phyloP scores from a whole-genome alignment of 2,797 vertebrate genomes.

The Todus mexicanus region DNA sequence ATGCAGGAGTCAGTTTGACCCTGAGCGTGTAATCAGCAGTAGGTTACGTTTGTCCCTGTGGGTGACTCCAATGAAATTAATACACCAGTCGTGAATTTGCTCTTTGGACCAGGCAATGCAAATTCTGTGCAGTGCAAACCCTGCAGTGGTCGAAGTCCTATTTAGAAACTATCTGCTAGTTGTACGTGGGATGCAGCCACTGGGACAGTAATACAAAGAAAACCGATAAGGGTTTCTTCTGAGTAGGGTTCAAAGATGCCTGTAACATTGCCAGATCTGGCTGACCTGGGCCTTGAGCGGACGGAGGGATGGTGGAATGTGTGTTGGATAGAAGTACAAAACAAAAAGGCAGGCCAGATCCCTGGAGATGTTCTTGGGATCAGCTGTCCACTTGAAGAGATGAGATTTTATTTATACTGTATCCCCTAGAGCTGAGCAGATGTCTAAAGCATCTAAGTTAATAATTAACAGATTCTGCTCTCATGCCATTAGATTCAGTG shows the following conservation, averaged over 20 bases:
- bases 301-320: neutral
- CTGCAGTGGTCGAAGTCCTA: neutral
- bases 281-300: neutral
- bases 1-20: neutral
- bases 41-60: neutral
- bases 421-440: conserved; percentile 13
- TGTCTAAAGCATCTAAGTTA: conserved; percentile 32
- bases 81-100: neutral
- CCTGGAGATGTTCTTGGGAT: conserved; percentile 15
- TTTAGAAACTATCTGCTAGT: neutral
- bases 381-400: neutral
- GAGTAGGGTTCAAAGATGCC: neutral
- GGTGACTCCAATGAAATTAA: neutral
- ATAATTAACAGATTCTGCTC: conserved; percentile 33
- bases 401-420: conserved; percentile 31
- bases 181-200: neutral
- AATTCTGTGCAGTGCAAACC: neutral
- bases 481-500: neutral
- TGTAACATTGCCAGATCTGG: neutral
- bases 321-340: neutral
- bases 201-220: neutral
- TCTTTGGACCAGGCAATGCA: neutral
- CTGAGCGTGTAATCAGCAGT: neutral
- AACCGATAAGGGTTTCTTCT: neutral
- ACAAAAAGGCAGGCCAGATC: neutral